Base-by-base conservation (phyloP, 2,797 vertebrate species). In the Chelmon rostratus region DNA sequence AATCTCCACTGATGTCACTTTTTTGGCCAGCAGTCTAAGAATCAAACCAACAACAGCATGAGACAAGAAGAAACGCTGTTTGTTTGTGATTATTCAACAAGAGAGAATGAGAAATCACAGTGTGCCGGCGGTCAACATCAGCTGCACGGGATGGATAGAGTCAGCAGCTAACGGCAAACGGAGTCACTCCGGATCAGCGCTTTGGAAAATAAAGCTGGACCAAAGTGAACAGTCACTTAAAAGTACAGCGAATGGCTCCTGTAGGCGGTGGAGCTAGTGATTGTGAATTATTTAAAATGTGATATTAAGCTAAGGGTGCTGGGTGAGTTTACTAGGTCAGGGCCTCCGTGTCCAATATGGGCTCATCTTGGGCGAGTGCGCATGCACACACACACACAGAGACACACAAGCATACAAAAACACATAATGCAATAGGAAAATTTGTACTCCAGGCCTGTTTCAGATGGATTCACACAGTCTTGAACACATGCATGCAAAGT, bases 281-380 rank as follows among this genome's bases (percentile, higher is more conserved):
- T 53, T 28, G 59, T 78, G 71, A 76, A 87, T 86, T 88, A 87
- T 91, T 90, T 79, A 91, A 79, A 76, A 80, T 21, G 71, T 66
- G 80, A 84, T 87, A 81, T 86, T 68, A 81, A 88, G 78, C 79
- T 79, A 67, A 79, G 56, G 74, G 61, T 84, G 57, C 71, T 76
- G 49, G 40, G 44, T 54, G 68, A 71, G 82, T 88, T 90, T 82
- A 89, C 76, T 88, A 47, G 87, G 89, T 89, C 86, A 81, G 67
- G 52, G 67, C 49, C 28, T 84, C 2, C 0, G 0, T 75, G 81
- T 85, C 77, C 72, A 62, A 42, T 42, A 66, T 61, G 42, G 64
- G 67, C 63, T 68, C 12, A 31, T 88, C 63, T 64, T 73, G 23
- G 9, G 2, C 33, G 46, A 50, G 18, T 38, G 19, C n/a, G 76